A percentile compares a stretch with the other conserved stretches of the same genome.
phyloP scores from a whole-genome alignment of 1,140 invertebrate species.

The Aphelinus certus region DNA sequence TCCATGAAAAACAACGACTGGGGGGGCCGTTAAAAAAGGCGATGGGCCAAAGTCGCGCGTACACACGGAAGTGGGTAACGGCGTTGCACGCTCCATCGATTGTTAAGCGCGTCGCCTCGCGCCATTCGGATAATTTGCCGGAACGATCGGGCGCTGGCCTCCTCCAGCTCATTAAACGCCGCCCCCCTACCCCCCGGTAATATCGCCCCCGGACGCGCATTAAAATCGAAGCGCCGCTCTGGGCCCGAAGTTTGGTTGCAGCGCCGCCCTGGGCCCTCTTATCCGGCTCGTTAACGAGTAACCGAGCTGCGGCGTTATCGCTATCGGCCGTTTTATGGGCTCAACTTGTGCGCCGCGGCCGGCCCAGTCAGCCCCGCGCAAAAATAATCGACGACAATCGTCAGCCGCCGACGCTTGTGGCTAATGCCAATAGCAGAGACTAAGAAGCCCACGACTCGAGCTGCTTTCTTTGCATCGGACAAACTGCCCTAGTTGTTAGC shows the following conservation, averaged over 20 bases:
- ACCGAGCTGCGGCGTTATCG: conserved; percentile 2
- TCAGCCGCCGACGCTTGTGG: too few species aligned
- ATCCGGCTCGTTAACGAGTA: conserved; percentile 24
- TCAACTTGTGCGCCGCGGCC: not conserved
- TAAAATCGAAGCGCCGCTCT: conserved; percentile 12
- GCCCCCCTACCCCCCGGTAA: too few species aligned
- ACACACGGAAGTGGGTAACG: not conserved
- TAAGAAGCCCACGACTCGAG: too few species aligned
- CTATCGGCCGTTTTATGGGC: conserved; percentile 13
- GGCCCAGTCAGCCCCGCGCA: too few species aligned
- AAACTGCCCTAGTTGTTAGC: too few species aligned
- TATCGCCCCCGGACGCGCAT: conserved; percentile 12
- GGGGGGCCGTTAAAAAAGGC: not conserved
- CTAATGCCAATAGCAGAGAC: too few species aligned
- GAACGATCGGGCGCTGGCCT: not conserved
- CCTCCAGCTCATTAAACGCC: not conserved
- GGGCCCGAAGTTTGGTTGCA: not conserved
- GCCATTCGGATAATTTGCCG: conserved; percentile 9
- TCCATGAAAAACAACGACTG: conserved; percentile 32
- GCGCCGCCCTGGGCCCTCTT: conserved; percentile 22
- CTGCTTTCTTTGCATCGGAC: too few species aligned
- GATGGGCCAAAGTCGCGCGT: not conserved
- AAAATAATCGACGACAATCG: too few species aligned
- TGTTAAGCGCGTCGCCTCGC: conserved; percentile 8
- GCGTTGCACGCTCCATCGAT: conserved; percentile 15